Percentiles rank a stretch among this genome's conserved stretches.
These are phyloP conservation scores for Halcyon senegalensis DNA, from an alignment of 2,113 vertebrate genomes.

Conservation along the genomic window DNA sequence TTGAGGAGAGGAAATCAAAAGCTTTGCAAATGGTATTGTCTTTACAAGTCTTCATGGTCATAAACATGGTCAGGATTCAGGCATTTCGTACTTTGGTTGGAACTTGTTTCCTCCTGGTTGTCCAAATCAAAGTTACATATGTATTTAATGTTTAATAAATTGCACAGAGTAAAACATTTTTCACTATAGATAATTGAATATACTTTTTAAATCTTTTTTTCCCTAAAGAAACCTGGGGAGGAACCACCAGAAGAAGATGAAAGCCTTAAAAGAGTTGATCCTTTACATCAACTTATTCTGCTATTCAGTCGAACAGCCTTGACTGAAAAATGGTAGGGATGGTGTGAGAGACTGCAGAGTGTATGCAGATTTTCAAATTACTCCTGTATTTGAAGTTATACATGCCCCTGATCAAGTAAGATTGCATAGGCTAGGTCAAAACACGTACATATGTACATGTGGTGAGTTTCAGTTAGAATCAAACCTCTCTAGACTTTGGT, in stretches of 20 bases:
- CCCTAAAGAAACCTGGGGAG: conserved; percentile 85
- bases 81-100: not conserved
- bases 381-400: not conserved
- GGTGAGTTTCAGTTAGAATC: not conserved
- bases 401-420: not conserved
- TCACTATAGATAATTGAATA: not conserved
- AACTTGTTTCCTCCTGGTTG: not conserved
- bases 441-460: fast-evolving
- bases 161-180: not conserved
- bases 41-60: not conserved
- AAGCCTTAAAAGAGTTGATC: conserved; percentile 85
- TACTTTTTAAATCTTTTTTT: not conserved
- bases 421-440: not conserved
- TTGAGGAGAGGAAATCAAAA: not conserved
- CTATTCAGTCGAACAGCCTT: conserved; percentile 95
- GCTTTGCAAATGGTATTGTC: not conserved
- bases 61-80: not conserved
- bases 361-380: not conserved
- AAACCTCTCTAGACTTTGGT: not conserved
- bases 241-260: conserved; percentile 88
- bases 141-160: not conserved
- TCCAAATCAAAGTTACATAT: not conserved
- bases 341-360: not conserved
- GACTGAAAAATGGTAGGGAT: conserved; percentile 92
- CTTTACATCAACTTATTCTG: conserved; percentile 94